These are phyloP conservation scores for Gambelia wislizenii DNA, from an alignment of 2,797 vertebrate species.

Conservation along the genomic window DNA sequence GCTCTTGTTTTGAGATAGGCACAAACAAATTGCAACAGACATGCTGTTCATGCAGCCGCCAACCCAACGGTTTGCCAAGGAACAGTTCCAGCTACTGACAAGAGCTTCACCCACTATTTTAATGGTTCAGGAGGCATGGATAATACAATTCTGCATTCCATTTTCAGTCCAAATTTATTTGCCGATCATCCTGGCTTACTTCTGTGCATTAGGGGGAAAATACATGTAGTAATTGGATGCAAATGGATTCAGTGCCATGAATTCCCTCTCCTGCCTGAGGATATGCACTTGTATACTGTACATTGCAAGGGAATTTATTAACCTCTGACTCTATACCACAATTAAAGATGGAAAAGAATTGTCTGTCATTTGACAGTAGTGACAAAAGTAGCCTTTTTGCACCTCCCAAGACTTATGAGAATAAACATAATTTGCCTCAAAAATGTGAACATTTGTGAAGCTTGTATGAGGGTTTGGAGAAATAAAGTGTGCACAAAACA, in stretches of 20 bases:
- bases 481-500: no score
- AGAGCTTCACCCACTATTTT: conserved; percentile 29
- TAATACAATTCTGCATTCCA: conserved; percentile 39
- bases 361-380: no score
- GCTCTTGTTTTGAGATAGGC: conserved; percentile 13
- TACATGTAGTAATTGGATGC: conserved; percentile 22
- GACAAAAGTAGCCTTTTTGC: no score
- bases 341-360: not conserved
- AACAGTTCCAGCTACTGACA: not conserved
- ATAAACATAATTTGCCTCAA: no score
- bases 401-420: no score
- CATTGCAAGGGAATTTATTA: conserved; percentile 18
- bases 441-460: no score
- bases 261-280: not conserved
- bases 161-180: conserved; percentile 43
- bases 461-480: no score
- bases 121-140: conserved; percentile 29
- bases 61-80: conserved; percentile 22
- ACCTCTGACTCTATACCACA: conserved; percentile 13
- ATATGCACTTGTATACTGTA: not conserved
- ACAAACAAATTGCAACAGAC: not conserved
- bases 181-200: not conserved
- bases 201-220: conserved; percentile 34
- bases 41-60: conserved; percentile 1
- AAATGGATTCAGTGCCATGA: conserved; percentile 4